Percentiles rank a stretch among this genome's conserved stretches.
phyloP scores from a whole-genome alignment of 2,888 invertebrate genomes.

The Tiliacea aurago region DNA sequence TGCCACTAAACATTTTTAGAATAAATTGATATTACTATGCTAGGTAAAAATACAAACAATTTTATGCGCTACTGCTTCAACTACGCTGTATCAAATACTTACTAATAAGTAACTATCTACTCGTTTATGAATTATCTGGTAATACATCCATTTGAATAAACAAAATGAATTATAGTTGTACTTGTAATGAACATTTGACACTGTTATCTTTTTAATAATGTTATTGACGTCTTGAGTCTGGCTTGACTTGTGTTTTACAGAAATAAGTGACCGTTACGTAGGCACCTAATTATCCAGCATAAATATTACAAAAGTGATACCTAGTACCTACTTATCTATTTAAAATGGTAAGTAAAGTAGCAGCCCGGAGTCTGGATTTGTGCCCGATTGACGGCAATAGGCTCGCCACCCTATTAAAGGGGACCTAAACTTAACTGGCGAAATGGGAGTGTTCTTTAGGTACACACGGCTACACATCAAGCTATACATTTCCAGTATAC shows the following conservation, averaged over 20 bases:
- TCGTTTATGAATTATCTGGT: slow-evolving; percentile 53
- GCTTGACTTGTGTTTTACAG: slow-evolving; percentile 57
- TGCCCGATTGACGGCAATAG: background rate
- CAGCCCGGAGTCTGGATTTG: background rate
- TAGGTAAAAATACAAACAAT: slow-evolving; percentile 2
- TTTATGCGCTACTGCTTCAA: slow-evolving; percentile 45
- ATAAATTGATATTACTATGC: slow-evolving; percentile 9
- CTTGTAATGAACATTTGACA: slow-evolving; percentile 78
- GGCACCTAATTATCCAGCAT: slow-evolving; percentile 3
- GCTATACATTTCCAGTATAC: too few species aligned
- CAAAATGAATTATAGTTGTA: slow-evolving; percentile 61
- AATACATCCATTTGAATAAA: slow-evolving; percentile 56
- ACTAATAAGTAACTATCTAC: slow-evolving; percentile 42
- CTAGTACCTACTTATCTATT: background rate
- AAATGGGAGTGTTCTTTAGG: background rate
- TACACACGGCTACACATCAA: too few species aligned
- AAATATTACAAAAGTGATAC: background rate
- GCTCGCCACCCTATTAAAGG: background rate
- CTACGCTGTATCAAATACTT: slow-evolving; percentile 49
- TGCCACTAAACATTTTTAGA: slow-evolving; percentile 53
- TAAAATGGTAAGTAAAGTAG: background rate
- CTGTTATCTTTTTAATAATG: slow-evolving; percentile 80
- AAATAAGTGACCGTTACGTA: slow-evolving; percentile 44
- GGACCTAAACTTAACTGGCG: background rate
- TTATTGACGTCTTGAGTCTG: slow-evolving; percentile 76